Conservation (phyloP, 2,797 vertebrate genomes). For the Loriculus beryllinus region DNA sequence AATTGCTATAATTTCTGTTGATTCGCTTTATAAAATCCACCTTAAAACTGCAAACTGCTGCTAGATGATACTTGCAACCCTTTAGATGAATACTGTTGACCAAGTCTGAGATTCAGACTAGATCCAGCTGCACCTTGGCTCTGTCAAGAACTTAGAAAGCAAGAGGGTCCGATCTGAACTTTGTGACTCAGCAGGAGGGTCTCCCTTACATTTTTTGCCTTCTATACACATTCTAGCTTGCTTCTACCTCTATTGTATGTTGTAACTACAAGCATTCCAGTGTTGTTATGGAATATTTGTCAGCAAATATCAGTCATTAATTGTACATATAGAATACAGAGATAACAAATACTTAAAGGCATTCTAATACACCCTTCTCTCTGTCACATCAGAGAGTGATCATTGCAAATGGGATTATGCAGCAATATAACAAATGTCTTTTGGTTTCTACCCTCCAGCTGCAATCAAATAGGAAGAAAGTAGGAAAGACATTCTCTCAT, state of each 20-base stretch:
- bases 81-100: background rate
- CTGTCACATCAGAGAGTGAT: background rate
- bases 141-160: background rate
- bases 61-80: background rate
- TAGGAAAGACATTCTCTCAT: background rate
- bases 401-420: slow-evolving; percentile 12
- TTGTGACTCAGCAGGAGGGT: background rate
- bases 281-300: background rate
- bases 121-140: background rate
- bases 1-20: background rate
- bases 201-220: background rate
- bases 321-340: background rate
- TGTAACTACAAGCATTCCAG: background rate
- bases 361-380: background rate
- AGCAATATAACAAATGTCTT: slow-evolving; percentile 28
- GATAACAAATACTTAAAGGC: background rate
- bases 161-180: background rate
- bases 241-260: background rate
- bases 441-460: slow-evolving; percentile 15
- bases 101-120: background rate
- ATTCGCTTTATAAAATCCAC: background rate
- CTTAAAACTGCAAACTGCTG: background rate
- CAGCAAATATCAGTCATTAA: background rate
- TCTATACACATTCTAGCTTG: background rate
- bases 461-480: background rate